These are phyloP conservation scores for Sepioteuthis lessoniana DNA, from an alignment of 2,888 invertebrate species.

Conservation along the genomic window DNA sequence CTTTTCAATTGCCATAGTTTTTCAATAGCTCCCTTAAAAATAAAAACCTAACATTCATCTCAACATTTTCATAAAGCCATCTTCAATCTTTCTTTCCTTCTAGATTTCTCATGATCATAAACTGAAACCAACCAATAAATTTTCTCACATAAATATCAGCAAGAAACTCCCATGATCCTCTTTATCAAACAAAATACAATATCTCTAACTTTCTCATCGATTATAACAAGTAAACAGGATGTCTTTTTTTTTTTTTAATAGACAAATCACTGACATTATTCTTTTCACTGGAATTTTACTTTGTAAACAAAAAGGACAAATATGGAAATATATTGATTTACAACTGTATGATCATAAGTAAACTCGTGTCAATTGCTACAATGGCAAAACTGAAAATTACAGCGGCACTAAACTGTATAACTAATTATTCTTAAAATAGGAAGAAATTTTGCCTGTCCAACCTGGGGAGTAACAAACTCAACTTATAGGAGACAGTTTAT, in stretches of 20 bases:
- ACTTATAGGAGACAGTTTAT: too few relatives aligned
- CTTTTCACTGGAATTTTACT: too few relatives aligned
- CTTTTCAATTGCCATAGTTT: neutral
- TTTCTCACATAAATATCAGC: neutral
- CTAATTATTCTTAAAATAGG: too few relatives aligned
- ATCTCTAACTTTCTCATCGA: neutral
- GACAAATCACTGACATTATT: too few relatives aligned
- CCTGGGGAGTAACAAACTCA: too few relatives aligned
- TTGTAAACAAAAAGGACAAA: too few relatives aligned
- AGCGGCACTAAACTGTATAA: too few relatives aligned
- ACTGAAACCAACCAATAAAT: slow-evolving; percentile 1
- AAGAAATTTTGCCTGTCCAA: too few relatives aligned
- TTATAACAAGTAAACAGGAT: neutral
- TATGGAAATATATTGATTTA: too few relatives aligned
- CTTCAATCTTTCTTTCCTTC: neutral
- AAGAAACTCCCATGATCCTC: neutral
- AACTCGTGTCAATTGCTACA: too few relatives aligned
- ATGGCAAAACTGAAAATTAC: too few relatives aligned
- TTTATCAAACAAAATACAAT: neutral
- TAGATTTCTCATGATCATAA: neutral
- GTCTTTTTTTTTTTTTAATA: neutral
- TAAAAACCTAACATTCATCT: neutral
- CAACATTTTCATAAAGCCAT: neutral
- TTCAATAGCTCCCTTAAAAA: neutral
- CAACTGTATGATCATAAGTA: too few relatives aligned